These are phyloP conservation scores for Mionectes olivaceus DNA, from an alignment of 2,797 vertebrate genomes.

Conservation along the genomic window DNA sequence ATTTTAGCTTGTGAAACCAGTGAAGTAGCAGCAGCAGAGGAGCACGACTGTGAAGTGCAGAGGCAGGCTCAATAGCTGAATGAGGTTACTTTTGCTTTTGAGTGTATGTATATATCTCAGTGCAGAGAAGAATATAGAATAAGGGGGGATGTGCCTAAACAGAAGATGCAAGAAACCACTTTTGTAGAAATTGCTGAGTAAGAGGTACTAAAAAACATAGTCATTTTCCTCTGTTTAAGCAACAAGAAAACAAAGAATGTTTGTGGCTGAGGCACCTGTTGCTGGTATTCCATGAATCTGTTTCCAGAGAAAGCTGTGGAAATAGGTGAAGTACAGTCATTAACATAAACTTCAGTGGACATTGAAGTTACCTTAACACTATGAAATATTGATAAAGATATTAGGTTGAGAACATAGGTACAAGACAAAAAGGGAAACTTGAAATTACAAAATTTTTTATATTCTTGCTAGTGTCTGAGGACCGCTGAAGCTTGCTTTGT, in stretches of 20 bases:
- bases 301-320: neutral
- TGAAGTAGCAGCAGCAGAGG: neutral
- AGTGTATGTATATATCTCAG: rapidly evolving
- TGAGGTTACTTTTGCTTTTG: neutral
- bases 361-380: neutral
- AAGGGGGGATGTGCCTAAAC: neutral
- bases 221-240: neutral
- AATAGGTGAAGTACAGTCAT: neutral
- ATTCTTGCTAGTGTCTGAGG: neutral
- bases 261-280: neutral
- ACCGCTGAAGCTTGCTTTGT: neutral
- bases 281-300: neutral
- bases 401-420: neutral
- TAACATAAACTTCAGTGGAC: neutral
- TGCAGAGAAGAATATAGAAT: neutral
- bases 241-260: neutral
- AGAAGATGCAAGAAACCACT: neutral
- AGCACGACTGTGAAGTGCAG: neutral
- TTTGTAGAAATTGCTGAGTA: neutral
- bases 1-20: neutral
- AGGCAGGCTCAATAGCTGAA: neutral
- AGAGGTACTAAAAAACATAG: neutral
- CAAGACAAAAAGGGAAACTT: neutral
- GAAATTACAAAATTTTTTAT: neutral
- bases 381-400: neutral